phyloP scores from a whole-genome alignment of 1,140 invertebrate genomes.

The Drosophila seguyi region DNA sequence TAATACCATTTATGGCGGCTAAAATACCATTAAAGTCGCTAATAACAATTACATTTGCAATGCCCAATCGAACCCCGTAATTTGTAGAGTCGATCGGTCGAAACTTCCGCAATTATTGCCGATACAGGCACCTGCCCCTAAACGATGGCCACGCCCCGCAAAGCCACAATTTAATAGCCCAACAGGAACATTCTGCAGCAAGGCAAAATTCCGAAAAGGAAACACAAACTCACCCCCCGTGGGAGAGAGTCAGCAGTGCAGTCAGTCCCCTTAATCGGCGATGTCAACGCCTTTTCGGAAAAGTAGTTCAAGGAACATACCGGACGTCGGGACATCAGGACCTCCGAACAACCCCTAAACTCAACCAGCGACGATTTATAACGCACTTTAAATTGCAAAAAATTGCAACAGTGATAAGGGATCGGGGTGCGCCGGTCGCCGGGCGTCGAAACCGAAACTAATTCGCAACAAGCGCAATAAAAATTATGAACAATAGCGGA shows the following conservation, averaged over 20 bases:
- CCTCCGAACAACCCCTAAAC: conserved; percentile 61
- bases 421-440: conserved; percentile 16
- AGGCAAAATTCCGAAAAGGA: conserved; percentile 2
- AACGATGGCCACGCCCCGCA: conserved; percentile 35
- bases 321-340: neutral
- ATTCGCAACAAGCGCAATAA: conserved; percentile 84
- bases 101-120: conserved; percentile 40
- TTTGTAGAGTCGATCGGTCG: conserved; percentile 21
- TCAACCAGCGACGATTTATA: conserved; percentile 65
- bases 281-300: conserved; percentile 73
- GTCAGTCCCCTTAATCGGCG: conserved; percentile 70
- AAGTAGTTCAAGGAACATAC: conserved; percentile 6
- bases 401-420: conserved; percentile 67
- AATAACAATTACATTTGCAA: neutral
- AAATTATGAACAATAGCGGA: conserved; percentile 84
- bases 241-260: conserved; percentile 28
- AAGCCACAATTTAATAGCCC: conserved; percentile 61
- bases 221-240: conserved; percentile 33
- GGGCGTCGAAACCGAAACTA: conserved; percentile 78
- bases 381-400: conserved; percentile 81
- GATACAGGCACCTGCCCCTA: conserved; percentile 27
- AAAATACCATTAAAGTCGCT: conserved; percentile 1
- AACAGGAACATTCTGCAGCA: conserved; percentile 24
- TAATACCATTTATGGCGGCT: neutral
- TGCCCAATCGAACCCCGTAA: conserved; percentile 20